Evolutionary conservation across 92 coral and sea anemone genomes (phyloP).

Genomic region (Diadumene lineata): DNA sequence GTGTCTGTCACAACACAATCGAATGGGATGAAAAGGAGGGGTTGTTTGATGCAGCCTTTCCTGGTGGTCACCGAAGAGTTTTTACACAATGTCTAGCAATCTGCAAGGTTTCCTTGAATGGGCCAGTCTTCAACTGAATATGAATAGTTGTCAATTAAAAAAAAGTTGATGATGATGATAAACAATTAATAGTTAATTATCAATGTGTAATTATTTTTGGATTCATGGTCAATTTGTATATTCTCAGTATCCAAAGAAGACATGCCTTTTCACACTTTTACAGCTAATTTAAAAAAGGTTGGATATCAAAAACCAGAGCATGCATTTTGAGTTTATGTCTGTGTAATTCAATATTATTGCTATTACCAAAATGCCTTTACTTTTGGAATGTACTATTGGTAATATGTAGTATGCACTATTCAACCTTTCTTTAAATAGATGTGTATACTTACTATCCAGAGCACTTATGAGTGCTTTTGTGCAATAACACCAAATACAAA

Average conservation of each 20-base stretch:
- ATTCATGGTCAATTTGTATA: too few species aligned
- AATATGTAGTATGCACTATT: too few species aligned
- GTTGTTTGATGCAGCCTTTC: constrained; percentile 42
- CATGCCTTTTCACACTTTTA: too few species aligned
- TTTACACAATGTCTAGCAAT: constrained; percentile 12
- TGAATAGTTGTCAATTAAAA: neutral
- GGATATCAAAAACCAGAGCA: too few species aligned
- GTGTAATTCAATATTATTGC: too few species aligned
- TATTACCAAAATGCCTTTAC: too few species aligned
- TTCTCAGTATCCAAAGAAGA: too few species aligned
- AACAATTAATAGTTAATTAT: neutral
- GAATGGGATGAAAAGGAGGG: constrained; percentile 37
- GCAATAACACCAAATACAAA: constrained; percentile 53
- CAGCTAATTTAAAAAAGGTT: too few species aligned
- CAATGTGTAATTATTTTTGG: too few species aligned
- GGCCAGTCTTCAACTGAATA: constrained; percentile 57
- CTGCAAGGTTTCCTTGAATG: constrained; percentile 21
- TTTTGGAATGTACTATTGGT: too few species aligned
- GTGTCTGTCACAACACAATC: constrained; percentile 39
- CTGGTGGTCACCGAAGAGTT: constrained; percentile 27
- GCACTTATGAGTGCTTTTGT: constrained; percentile 31
- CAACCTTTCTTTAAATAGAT: too few species aligned
- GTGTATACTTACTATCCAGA: constrained; percentile 45
- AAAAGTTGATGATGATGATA: neutral
- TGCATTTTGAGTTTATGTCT: too few species aligned